Base-by-base conservation (phyloP, 2,888 invertebrate genomes). In the Pyrocoelia pectoralis region DNA sequence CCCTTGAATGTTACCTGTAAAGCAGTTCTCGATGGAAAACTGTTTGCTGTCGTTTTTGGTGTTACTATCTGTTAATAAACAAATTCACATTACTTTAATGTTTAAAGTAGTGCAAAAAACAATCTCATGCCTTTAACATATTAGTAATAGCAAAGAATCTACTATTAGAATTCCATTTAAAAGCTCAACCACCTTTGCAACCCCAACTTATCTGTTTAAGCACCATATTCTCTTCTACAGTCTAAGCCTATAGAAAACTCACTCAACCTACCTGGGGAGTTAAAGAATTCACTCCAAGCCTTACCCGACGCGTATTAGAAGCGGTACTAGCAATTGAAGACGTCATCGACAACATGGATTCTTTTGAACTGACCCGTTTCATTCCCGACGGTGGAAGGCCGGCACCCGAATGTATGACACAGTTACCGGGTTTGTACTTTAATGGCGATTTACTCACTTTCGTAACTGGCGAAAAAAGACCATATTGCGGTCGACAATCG, bases 401-500 rank as follows among this genome's bases (percentile, higher is more conserved):
- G 64, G 64, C 13, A 66, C 86, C 86, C 1, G 79, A 85, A 84
- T 88, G 91, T 67, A 87, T 84, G 65, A 85, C 85, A 80, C 88
- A 89, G 60, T 70, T 70, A 69, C 84, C 83, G 72, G 87, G 87
- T 76, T 87, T 87, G 73, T 88, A 84, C 80, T 86, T 90, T 54
- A 91, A 90, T 24, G 94, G 95, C 46, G 94, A 93, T 67, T 91
- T 88, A 73, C 91, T 90, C 68, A 98, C 94, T 85, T 98, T 98
- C 75, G 92, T 88, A 60, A 92, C 84, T 1, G 97, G 97, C 17
- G 97, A 95, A 83, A 98, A 98, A 65, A 98, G 85, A 1, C 98
- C 98, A 82, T 91, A 93, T 77, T 93, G 91, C 38, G 93, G 91
- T 68, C 89, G 87, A 81, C 98, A 98, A 70, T 93, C 91, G 83